Conservation (phyloP, 2,888 invertebrate species). For the Melitaea athalia region DNA sequence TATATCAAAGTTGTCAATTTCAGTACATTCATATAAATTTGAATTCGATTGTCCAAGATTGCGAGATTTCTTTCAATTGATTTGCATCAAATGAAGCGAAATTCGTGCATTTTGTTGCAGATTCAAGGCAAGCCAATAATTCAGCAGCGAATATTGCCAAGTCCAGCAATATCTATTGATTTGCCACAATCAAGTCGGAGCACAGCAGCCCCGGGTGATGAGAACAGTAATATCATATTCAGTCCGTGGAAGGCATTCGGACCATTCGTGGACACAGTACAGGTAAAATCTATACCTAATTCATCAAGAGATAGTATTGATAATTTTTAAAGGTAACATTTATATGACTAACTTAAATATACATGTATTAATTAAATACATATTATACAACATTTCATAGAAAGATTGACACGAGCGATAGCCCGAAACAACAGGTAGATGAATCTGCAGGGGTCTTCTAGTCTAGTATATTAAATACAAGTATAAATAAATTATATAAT, state of each 20-base stretch:
- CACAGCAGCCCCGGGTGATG: slow-evolving; percentile 62
- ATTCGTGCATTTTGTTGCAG: slow-evolving; percentile 47
- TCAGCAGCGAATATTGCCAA: slow-evolving; percentile 73
- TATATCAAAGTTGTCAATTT: no score
- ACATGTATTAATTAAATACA: no score
- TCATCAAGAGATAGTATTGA: neutral
- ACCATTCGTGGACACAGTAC: slow-evolving; percentile 75
- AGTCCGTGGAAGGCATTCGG: slow-evolving; percentile 79
- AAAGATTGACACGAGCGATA: no score
- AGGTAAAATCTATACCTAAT: slow-evolving; percentile 50
- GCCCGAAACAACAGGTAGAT: no score
- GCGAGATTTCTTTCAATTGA: neutral
- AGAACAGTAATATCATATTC: slow-evolving; percentile 76
- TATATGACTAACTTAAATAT: no score
- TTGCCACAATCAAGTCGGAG: slow-evolving; percentile 55
- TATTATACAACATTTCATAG: no score
- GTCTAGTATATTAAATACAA: no score
- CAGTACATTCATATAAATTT: neutral
- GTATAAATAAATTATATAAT: no score
- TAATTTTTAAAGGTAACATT: no score
- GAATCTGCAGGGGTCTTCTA: no score
- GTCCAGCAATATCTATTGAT: slow-evolving; percentile 72
- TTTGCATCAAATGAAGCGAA: neutral
- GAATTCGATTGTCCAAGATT: neutral
- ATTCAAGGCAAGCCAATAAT: slow-evolving; percentile 77